Evolutionary conservation across 2,888 invertebrate species (phyloP), one percentile per base, ranked within the genome.

Genomic region (Andrena marginata): DNA sequence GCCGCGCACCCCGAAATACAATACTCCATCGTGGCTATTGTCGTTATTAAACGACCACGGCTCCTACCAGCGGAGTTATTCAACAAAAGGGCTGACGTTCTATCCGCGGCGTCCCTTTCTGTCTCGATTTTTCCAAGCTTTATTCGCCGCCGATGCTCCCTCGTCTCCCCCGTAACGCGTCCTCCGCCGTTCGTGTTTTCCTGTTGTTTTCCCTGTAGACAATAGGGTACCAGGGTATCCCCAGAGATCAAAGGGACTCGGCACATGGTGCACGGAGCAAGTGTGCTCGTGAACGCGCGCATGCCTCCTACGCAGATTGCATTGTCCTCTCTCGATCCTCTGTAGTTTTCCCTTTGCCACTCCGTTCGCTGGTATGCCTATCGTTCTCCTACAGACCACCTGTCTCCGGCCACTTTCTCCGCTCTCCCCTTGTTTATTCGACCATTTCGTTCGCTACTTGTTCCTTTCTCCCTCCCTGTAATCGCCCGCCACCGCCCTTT

Each of bases 211-310:
- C 68, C 62, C 63, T 29, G 26, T 16, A 51, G 70, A 84, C 81
- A 88, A 83, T 83, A 54, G 69, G 72, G 29, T 23, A 72, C 62
- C 80, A 65, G 51, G 69, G 71, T 76, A 70, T 80, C 48, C 75
- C 63, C 23, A 20, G 51, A 88, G 89, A 88, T 88, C 88, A 88
- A 87, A 88, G 83, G 54, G 51, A 81, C 49, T 4, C 69, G 71
- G n/a, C 49, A 31, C 69, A 75, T 35, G 67, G 56, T 42, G 75
- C 63, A 64, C 75, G 49, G 69, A 48, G 62, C 79, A 77, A 81
- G 63, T 60, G 65, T 65, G 60, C 63, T 68, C 49, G 70, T 59
- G 70, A 62, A 68, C 62, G 16, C 51, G 64, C 48, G 31, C 62
- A 13, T 31, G 33, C 35, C 42, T 62, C 42, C 73, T 42, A 42